A percentile compares a stretch with the other conserved stretches of the same genome.
phyloP scores from a whole-genome alignment of 2,797 vertebrate species.

The Eulemur coronatus region DNA sequence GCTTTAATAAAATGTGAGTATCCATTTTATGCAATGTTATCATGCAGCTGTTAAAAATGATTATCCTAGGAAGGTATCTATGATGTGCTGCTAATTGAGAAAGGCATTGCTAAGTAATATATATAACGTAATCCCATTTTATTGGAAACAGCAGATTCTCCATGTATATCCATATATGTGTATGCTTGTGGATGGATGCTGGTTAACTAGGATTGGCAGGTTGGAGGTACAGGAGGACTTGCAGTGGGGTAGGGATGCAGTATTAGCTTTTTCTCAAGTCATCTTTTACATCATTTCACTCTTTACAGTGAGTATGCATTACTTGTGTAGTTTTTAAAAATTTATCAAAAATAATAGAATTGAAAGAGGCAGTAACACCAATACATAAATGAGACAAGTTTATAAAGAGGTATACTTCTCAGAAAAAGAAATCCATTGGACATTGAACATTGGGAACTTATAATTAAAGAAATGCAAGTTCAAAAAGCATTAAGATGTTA shows the following conservation, averaged over 20 bases:
- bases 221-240: neutral
- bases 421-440: neutral
- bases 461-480: constrained; percentile 15
- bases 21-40: constrained; percentile 20
- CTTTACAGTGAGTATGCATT: neutral
- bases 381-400: neutral
- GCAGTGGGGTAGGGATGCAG: neutral
- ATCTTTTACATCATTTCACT: constrained; percentile 1
- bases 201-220: neutral
- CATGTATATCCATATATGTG: neutral
- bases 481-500: neutral
- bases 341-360: neutral
- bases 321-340: neutral
- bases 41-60: constrained; percentile 47
- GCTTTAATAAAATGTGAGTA: constrained; percentile 52
- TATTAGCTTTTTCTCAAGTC: neutral
- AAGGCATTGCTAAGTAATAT: neutral
- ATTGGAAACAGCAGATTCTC: neutral
- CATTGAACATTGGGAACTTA: neutral
- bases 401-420: neutral
- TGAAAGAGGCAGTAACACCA: neutral
- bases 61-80: neutral
- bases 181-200: neutral
- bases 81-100: neutral
- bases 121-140: neutral